phyloP scores from a whole-genome alignment of 2,888 invertebrate species.

The Epirrita christyi region DNA sequence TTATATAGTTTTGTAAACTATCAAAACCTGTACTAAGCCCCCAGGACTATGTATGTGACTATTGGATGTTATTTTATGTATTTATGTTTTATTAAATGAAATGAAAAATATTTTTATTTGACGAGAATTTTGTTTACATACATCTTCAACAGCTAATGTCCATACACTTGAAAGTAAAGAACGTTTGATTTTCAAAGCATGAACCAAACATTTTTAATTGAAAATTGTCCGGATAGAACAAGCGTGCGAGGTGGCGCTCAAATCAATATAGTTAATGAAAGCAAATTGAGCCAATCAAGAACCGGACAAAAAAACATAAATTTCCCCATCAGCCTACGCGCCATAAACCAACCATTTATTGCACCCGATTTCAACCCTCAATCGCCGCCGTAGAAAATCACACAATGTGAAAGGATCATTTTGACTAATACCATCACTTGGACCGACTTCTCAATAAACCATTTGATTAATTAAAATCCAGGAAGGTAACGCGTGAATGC shows the following conservation, averaged over 20 bases:
- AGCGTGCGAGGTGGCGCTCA: conserved; percentile 55
- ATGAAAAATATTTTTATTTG: no score
- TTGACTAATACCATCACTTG: conserved; percentile 60
- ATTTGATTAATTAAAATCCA: conserved; percentile 75
- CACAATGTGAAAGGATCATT: conserved; percentile 62
- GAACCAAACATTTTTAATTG: conserved; percentile 10
- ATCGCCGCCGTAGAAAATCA: conserved; percentile 67
- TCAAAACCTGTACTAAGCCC: no score
- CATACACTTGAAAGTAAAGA: no score
- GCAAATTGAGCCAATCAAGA: conserved; percentile 49
- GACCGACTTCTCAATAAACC: conserved; percentile 64
- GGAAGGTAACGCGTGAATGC: conserved; percentile 70
- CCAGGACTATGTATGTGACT: no score
- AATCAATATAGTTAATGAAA: conserved; percentile 49
- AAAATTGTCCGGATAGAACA: conserved; percentile 36
- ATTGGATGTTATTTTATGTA: no score
- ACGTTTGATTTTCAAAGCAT: neutral
- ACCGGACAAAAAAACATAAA: conserved; percentile 46
- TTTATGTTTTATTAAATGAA: no score
- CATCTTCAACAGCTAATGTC: no score
- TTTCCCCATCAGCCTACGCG: conserved; percentile 40
- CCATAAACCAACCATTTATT: conserved; percentile 62
- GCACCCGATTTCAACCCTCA: conserved; percentile 64
- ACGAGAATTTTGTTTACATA: no score
- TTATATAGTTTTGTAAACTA: no score